A percentile compares a stretch with the other conserved stretches of the same genome.
These are phyloP conservation scores for Dryocosmus kuriphilus DNA, from an alignment of 2,888 invertebrate genomes.

Conservation along the genomic window DNA sequence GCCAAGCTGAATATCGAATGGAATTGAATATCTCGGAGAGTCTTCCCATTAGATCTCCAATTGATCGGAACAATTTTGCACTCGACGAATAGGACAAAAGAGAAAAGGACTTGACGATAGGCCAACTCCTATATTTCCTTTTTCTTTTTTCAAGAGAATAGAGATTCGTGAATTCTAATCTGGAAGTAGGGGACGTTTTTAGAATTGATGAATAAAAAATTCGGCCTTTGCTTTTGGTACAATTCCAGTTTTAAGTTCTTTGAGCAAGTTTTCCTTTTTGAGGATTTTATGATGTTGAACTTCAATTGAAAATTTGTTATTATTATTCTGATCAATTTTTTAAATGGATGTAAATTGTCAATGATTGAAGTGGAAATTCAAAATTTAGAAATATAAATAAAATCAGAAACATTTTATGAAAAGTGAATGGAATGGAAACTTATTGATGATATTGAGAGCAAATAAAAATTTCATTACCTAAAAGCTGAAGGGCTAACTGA, in stretches of 20 bases:
- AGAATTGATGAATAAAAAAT: neutral
- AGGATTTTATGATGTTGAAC: no score
- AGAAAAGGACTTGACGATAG: slow-evolving; percentile 7
- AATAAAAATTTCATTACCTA: slow-evolving; percentile 7
- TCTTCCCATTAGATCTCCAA: slow-evolving; percentile 18
- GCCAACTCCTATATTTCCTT: slow-evolving; percentile 9
- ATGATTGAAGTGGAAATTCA: no score
- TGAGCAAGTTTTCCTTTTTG: no score
- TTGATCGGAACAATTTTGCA: slow-evolving; percentile 31
- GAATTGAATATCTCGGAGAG: slow-evolving; percentile 25
- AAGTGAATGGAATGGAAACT: neutral
- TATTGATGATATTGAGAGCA: neutral
- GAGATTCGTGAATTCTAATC: slow-evolving; percentile 12
- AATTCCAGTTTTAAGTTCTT: neutral
- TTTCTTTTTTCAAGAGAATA: neutral
- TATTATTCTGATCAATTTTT: no score
- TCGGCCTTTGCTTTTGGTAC: neutral
- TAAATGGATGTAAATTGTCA: no score
- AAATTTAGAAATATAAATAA: no score
- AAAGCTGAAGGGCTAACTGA: neutral
- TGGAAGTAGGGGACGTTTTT: neutral
- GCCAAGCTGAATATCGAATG: slow-evolving; percentile 26
- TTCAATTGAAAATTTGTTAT: no score
- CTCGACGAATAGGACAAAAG: slow-evolving; percentile 28
- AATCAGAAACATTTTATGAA: neutral